Conservation (phyloP, 2,797 vertebrate genomes). For the Eidolon dupreanum region DNA sequence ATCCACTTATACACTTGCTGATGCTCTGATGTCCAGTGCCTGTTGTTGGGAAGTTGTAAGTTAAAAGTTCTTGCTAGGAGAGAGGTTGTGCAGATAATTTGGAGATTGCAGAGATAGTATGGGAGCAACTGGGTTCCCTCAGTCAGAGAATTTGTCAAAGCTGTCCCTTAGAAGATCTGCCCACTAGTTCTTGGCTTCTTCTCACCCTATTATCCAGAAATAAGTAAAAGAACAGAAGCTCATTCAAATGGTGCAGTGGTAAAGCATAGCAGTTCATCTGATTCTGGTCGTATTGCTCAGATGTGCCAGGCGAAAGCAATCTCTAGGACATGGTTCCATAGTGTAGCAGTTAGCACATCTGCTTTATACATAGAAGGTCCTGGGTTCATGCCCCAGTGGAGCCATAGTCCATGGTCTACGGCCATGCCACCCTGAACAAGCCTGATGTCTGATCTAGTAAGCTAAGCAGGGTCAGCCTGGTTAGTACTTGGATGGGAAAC, state of each 20-base stretch:
- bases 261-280: neutral
- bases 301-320: neutral
- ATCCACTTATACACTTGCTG: neutral
- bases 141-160: neutral
- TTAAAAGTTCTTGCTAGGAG: neutral
- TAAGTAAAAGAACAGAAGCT: neutral
- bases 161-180: neutral
- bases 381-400: too few species aligned
- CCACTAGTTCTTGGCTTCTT: neutral
- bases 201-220: neutral
- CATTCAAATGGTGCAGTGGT: neutral
- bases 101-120: neutral
- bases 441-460: too few species aligned
- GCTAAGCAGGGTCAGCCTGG: too few species aligned
- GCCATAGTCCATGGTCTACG: too few species aligned
- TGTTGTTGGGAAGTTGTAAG: neutral
- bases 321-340: too few species aligned
- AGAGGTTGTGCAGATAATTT: neutral
- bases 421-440: too few species aligned
- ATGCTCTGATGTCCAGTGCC: neutral
- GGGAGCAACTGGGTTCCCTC: neutral
- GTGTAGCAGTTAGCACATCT: too few species aligned
- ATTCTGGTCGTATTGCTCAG: neutral
- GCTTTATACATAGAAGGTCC: too few species aligned
- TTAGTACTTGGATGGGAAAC: too few species aligned